Evolutionary conservation across 2,888 invertebrate species (phyloP).

Genomic region (Cheilosia variabilis): DNA sequence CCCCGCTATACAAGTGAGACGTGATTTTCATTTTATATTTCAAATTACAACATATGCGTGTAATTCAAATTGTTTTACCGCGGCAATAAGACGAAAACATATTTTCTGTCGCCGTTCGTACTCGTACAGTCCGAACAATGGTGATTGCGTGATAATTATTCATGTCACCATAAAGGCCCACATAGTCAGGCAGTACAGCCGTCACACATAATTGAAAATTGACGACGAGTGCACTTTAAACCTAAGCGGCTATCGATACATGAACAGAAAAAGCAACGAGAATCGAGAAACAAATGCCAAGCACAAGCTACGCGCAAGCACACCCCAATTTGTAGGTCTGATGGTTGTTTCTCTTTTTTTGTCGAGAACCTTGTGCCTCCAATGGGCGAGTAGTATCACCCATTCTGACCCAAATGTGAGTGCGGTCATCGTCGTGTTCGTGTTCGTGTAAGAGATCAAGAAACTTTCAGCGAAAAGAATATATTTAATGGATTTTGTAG

Average conservation of each 20-base stretch:
- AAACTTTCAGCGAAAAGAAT: conserved; percentile 51
- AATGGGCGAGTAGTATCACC: conserved; percentile 32
- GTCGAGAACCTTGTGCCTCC: conserved; percentile 50
- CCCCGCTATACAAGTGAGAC: conserved; percentile 10
- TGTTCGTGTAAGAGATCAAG: conserved; percentile 35
- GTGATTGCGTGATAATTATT: conserved; percentile 44
- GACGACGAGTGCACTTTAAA: conserved; percentile 49
- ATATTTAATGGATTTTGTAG: conserved; percentile 50
- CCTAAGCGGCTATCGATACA: conserved; percentile 39
- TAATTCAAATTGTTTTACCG: conserved; percentile 40
- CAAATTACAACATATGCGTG: conserved; percentile 39
- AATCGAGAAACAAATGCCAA: conserved; percentile 36
- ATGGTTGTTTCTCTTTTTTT: conserved; percentile 11
- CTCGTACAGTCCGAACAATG: background rate
- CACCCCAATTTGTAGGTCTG: conserved; percentile 33
- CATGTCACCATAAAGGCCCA: conserved; percentile 50
- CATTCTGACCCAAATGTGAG: conserved; percentile 57
- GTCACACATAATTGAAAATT: conserved; percentile 29
- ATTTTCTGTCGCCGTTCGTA: conserved; percentile 13
- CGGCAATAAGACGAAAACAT: conserved; percentile 25
- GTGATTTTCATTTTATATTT: conserved; percentile 51
- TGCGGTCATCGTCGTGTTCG: conserved; percentile 38
- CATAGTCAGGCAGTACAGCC: conserved; percentile 4
- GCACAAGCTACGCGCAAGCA: background rate
- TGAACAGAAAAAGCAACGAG: conserved; percentile 3